These are phyloP conservation scores for Anisognathus igniventris DNA, from an alignment of 2,797 vertebrate genomes.

Conservation along the genomic window DNA sequence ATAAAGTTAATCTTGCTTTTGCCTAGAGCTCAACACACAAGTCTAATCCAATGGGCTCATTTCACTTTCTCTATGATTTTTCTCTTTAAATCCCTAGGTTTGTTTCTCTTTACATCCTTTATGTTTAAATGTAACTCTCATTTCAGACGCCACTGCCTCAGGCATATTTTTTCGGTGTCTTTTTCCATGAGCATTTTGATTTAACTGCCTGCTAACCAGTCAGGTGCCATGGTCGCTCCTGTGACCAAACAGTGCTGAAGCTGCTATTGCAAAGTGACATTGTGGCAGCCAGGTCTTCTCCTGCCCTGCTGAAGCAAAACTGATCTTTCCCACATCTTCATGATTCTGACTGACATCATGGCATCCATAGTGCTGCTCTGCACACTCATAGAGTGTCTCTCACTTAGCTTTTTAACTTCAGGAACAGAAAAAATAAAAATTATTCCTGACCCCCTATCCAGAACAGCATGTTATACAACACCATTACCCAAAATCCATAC, in stretches of 20 bases:
- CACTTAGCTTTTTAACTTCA: neutral
- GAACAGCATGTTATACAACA: neutral
- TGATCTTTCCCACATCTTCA: neutral
- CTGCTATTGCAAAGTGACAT: fast-evolving
- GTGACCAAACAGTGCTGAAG: neutral
- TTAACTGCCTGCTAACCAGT: neutral
- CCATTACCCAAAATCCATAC: neutral
- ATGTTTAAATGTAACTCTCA: neutral
- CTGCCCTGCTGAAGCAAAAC: neutral
- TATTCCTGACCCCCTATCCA: neutral
- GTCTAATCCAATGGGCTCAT: neutral
- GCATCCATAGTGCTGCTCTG: neutral
- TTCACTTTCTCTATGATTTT: neutral
- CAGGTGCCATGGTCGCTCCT: fast-evolving
- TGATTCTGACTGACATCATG: fast-evolving
- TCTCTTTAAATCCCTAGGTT: neutral
- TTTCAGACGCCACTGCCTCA: neutral
- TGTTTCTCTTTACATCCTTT: neutral
- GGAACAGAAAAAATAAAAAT: neutral
- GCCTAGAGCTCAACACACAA: neutral
- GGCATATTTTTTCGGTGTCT: neutral
- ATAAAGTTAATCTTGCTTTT: conserved; percentile 37
- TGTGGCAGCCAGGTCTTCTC: neutral
- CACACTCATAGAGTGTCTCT: neutral
- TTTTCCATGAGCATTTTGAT: fast-evolving